Evolutionary conservation across 1,140 invertebrate genomes (phyloP).

Genomic region (Drosophila subpulchrella): DNA sequence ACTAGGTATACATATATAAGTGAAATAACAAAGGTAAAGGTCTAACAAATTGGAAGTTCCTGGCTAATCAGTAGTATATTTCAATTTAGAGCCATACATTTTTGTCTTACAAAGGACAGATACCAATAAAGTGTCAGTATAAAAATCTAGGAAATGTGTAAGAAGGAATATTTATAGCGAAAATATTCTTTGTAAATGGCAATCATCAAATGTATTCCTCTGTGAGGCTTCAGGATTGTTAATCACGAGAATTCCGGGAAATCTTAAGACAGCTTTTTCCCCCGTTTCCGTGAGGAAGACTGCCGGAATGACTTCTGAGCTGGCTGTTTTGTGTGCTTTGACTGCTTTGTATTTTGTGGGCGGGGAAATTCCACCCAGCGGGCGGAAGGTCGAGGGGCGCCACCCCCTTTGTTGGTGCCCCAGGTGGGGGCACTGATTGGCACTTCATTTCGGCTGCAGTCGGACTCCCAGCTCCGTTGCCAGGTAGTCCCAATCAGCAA

Average conservation of each 20-base stretch:
- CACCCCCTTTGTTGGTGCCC: background rate
- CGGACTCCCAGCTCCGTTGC: slow-evolving; percentile 27
- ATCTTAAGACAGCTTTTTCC: background rate
- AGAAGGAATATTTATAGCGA: background rate
- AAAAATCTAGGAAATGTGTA: background rate
- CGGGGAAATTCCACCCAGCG: background rate
- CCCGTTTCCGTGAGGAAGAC: too few species aligned
- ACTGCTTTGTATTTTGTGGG: background rate
- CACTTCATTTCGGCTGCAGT: slow-evolving; percentile 54
- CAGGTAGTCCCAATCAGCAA: slow-evolving; percentile 53
- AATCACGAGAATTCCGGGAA: slow-evolving; percentile 6
- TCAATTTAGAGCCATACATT: background rate
- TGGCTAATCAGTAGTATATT: background rate
- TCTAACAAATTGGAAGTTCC: too few species aligned
- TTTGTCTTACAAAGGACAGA: background rate
- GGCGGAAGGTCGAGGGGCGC: background rate
- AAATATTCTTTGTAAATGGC: background rate
- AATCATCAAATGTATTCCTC: background rate
- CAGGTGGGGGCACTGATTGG: slow-evolving; percentile 43
- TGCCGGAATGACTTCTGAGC: slow-evolving; percentile 9
- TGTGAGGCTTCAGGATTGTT: slow-evolving; percentile 5
- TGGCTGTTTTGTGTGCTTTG: background rate
- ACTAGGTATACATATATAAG: too few species aligned
- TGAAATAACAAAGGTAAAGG: too few species aligned
- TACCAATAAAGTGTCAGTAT: background rate